phyloP scores from a whole-genome alignment of 2,888 invertebrate species.

The Leptodirus hochenwartii region DNA sequence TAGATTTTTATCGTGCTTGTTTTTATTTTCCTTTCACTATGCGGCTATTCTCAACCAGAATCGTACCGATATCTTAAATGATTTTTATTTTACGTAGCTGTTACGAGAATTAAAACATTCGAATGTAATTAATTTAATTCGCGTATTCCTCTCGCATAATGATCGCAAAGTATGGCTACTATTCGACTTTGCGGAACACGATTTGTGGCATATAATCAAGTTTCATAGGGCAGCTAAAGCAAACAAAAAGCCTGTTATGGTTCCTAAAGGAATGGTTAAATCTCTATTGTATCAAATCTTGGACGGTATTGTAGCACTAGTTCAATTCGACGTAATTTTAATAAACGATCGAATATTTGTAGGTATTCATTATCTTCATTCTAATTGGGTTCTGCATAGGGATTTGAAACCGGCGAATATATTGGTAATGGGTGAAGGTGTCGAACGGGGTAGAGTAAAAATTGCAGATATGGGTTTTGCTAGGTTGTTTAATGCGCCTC shows the following conservation, averaged over 20 bases:
- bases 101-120: constrained; percentile 90
- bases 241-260: constrained; percentile 89
- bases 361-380: constrained; percentile 98
- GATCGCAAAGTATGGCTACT: constrained; percentile 94
- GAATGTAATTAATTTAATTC: constrained; percentile 90
- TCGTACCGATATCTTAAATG: too few relatives aligned
- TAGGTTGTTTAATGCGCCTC: constrained; percentile 88
- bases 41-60: too few relatives aligned
- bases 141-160: constrained; percentile 91
- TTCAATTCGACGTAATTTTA: too few relatives aligned
- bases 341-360: too few relatives aligned
- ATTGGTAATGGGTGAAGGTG: constrained; percentile 97
- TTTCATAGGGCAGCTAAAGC: constrained; percentile 96
- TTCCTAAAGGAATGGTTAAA: constrained; percentile 95
- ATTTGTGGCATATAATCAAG: constrained; percentile 99
- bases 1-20: too few relatives aligned
- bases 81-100: too few relatives aligned
- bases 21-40: too few relatives aligned
- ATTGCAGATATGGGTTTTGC: constrained; percentile 99
- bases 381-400: constrained; percentile 96
- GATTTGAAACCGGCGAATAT: constrained; percentile 99
- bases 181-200: constrained; percentile 98
- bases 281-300: constrained; percentile 93
- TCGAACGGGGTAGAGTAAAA: constrained; percentile 90
- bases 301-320: too few relatives aligned